These are phyloP conservation scores for Clarias platycephalus DNA, from an alignment of 2,797 vertebrate genomes.

Conservation along the genomic window DNA sequence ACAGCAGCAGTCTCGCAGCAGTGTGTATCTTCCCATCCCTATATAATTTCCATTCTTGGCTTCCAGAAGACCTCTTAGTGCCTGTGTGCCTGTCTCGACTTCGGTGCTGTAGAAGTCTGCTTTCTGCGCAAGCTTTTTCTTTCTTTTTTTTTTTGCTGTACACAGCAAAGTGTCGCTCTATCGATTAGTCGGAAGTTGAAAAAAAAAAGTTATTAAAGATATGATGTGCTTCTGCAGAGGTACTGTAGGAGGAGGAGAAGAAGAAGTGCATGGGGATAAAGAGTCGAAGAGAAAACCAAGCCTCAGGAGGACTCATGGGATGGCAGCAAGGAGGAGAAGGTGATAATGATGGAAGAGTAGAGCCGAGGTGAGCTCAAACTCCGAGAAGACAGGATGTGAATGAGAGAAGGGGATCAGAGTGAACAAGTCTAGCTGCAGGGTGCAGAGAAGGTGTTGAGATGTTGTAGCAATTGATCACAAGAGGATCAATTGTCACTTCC, in stretches of 20 bases:
- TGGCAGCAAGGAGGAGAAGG: conserved; percentile 12
- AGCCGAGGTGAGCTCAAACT: not conserved
- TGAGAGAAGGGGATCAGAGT: conserved; percentile 17
- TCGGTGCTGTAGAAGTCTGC: conserved; percentile 27
- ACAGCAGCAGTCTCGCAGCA: not conserved
- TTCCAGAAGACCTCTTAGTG: conserved; percentile 18
- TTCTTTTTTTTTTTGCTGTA: conserved; percentile 19
- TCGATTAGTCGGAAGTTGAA: conserved; percentile 41
- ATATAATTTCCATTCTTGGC: not conserved
- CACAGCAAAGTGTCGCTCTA: conserved; percentile 30
- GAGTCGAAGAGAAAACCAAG: conserved; percentile 11
- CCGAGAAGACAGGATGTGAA: not conserved
- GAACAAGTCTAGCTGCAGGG: conserved; percentile 38
- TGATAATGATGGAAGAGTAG: conserved; percentile 9
- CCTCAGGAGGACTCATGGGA: not conserved
- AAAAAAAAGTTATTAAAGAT: conserved; percentile 45
- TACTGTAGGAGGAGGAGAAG: not conserved
- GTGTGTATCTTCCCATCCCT: not conserved
- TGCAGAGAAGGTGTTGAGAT: conserved; percentile 19
- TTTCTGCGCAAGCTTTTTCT: conserved; percentile 29
- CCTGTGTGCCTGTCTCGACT: not conserved
- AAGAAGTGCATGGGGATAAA: not conserved
- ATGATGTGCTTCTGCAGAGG: conserved; percentile 32
- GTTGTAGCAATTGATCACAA: conserved; percentile 36
- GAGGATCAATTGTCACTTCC: conserved; percentile 23